Conservation (phyloP, 2,888 invertebrate genomes). For the Drosophila kuntzei region DNA sequence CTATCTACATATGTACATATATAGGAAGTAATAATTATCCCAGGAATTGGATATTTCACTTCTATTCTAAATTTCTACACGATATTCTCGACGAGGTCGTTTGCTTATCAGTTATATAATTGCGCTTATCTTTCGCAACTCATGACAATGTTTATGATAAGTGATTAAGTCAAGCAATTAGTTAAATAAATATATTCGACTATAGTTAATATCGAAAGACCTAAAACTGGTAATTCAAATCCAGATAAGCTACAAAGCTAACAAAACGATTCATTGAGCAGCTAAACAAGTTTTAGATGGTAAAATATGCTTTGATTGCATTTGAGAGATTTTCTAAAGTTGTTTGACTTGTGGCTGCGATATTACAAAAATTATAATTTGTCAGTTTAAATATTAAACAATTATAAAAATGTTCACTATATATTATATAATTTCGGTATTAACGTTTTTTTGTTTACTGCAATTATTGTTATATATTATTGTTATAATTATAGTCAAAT, state of each 20-base stretch:
- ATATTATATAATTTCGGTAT: too few relatives aligned
- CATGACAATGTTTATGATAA: slow-evolving; percentile 18
- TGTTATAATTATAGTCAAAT: too few relatives aligned
- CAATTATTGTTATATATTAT: too few relatives aligned
- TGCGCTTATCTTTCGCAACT: slow-evolving; percentile 29
- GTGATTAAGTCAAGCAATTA: slow-evolving; percentile 28
- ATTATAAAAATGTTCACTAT: too few relatives aligned
- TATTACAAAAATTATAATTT: too few relatives aligned
- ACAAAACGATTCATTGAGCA: slow-evolving; percentile 27
- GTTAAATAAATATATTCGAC: slow-evolving; percentile 19
- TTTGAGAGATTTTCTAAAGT: slow-evolving; percentile 1
- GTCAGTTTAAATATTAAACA: too few relatives aligned
- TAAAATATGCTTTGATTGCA: slow-evolving; percentile 12
- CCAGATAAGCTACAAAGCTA: slow-evolving; percentile 35
- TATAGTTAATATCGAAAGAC: slow-evolving; percentile 20
- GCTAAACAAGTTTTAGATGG: slow-evolving; percentile 31
- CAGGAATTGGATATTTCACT: slow-evolving; percentile 19
- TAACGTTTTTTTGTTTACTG: too few relatives aligned
- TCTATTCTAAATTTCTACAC: slow-evolving; percentile 16
- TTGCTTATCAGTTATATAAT: slow-evolving; percentile 38
- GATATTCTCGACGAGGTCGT: slow-evolving; percentile 49
- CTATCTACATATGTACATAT: not conserved
- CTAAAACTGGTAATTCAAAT: slow-evolving; percentile 21
- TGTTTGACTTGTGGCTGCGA: slow-evolving; percentile 2
- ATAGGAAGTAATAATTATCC: slow-evolving; percentile 16